Evolutionary conservation across 2,113 vertebrate species (phyloP), one percentile per base, ranked within the genome.

Genomic region (Catagonus wagneri): DNA sequence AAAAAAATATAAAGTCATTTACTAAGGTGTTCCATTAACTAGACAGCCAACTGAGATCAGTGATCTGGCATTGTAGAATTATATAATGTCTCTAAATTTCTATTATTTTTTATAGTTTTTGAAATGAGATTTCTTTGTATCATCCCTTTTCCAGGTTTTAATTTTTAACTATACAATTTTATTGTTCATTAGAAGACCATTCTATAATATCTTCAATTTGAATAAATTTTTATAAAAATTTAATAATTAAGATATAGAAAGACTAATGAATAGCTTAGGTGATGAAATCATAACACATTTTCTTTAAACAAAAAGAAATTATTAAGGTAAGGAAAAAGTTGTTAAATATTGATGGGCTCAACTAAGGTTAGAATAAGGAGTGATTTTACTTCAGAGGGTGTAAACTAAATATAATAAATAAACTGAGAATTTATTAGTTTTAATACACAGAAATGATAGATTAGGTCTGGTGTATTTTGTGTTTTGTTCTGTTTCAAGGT

Each of bases 11-110:
- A 85, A 92, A 71, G 1, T 88, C 44, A 95, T 14, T 69, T 54
- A 58, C 16, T n/a, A 95, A 95, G 74, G 60, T 96, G 54, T 75
- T 96, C 34, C 13, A 89, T 96, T 95, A 98, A 90, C 20, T 0
- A 97, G 56, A 71, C 10, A 95, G 86, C 80, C 13, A 97, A 68
- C 7, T 22, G 3, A 84, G 44, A 36, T 52, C 3, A 79, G 92
- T 78, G 72, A 84, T 52, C 97, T 92, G 93, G 56, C 75, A 90
- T 52, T 92, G 15, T 9, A 50, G 3, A 89, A 91, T 76, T 79
- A 7, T 27, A 44, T 13, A 50, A 58, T 17, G 58, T 65, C 89
- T 68, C 50, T 29, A 75, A 50, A 79, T 74, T 58, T 91, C 11
- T 29, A 39, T 36, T 66, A 65, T 58, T 69, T 74, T 85, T 92